phyloP scores from a whole-genome alignment of 2,797 vertebrate genomes.

The Mormyrus proboscirostris region DNA sequence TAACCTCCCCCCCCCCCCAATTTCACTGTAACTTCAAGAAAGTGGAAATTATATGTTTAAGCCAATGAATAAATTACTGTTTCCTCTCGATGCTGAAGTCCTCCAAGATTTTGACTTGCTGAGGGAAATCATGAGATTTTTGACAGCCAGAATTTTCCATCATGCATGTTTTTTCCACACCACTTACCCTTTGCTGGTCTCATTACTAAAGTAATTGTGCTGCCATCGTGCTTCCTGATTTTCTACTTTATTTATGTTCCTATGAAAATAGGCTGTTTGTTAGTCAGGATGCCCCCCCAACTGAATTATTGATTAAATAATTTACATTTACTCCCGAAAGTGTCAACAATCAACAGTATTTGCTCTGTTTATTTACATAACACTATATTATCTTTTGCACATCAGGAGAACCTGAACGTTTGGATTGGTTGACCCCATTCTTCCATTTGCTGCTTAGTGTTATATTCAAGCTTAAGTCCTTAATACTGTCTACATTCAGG shows the following conservation, averaged over 20 bases:
- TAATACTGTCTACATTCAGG: not conserved
- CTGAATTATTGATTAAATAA: not conserved
- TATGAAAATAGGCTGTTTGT: not conserved
- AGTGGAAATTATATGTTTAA: not conserved
- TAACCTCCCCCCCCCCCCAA: not conserved
- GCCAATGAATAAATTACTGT: not conserved
- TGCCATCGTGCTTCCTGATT: not conserved
- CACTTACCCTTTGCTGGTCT: not conserved
- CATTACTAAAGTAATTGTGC: not conserved
- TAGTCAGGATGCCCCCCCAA: not conserved
- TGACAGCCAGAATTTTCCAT: not conserved
- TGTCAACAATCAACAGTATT: not conserved
- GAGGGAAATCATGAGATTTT: not conserved
- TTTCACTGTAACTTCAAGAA: not conserved
- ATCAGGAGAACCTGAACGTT: not conserved
- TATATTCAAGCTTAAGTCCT: not conserved
- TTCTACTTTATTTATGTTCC: not conserved
- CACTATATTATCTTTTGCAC: not conserved
- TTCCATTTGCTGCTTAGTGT: not conserved
- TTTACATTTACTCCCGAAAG: not conserved
- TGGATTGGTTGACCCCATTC: not conserved
- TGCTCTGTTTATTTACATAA: not conserved
- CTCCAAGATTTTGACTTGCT: not conserved
- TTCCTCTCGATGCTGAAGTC: not conserved
- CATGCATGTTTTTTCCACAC: not conserved